phyloP scores from a whole-genome alignment of 92 coral and sea anemone species.

The Bergia puertoricense region DNA sequence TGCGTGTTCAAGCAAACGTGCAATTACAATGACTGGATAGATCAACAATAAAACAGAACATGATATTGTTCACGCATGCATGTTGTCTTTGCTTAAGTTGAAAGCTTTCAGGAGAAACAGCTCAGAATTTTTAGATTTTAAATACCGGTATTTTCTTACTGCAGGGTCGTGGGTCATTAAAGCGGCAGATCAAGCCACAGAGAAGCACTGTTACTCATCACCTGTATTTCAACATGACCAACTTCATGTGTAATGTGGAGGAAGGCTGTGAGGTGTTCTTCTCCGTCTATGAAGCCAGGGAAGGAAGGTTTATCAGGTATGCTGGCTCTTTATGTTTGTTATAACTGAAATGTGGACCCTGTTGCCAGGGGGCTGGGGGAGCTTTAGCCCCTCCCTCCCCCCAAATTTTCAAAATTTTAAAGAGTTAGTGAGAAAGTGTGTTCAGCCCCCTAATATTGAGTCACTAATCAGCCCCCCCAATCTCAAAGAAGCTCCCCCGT shows the following conservation, averaged over 20 bases:
- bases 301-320: constrained; percentile 82
- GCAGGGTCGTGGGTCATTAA: constrained; percentile 79
- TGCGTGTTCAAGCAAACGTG: too few species aligned
- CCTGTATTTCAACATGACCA: constrained; percentile 69
- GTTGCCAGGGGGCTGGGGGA: too few species aligned
- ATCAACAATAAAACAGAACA: too few species aligned
- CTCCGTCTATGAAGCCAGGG: constrained; percentile 85
- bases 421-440: too few species aligned
- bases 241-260: constrained; percentile 78
- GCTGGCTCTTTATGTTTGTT: constrained; percentile 6
- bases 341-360: not conserved
- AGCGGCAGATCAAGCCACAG: constrained; percentile 59
- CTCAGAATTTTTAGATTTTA: not conserved
- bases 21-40: too few species aligned
- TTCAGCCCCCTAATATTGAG: too few species aligned
- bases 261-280: constrained; percentile 89
- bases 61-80: too few species aligned
- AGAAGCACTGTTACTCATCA: constrained; percentile 72
- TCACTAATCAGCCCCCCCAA: too few species aligned
- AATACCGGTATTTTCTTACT: not conserved
- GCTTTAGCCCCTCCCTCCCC: too few species aligned
- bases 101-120: not conserved
- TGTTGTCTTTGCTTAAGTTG: too few species aligned
- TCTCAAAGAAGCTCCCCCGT: too few species aligned
- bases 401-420: too few species aligned